Base-by-base conservation (phyloP, 2,797 vertebrate species). In the Dipus sagitta region DNA sequence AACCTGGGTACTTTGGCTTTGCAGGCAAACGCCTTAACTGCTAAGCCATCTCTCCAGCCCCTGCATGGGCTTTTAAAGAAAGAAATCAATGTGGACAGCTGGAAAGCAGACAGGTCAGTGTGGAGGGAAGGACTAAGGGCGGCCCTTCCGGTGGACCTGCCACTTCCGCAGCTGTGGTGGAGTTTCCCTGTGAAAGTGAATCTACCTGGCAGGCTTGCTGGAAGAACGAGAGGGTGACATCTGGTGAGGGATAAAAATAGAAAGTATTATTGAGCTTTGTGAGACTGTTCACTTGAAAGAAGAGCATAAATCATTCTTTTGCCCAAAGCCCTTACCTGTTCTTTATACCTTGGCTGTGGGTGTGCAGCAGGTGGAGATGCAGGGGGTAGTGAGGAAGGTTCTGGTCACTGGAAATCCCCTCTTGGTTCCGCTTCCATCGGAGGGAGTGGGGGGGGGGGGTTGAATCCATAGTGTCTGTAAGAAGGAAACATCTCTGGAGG, bases 281-380 rank as follows among this genome's bases (percentile, higher is more conserved):
- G 84, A 93, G 92, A 75, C 86, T 96, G 93, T 68, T 95, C 72
- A 97, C 95, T 96, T 97, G 88, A 97, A 97, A 97, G 95, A 93
- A 79, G 83, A 92, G 15, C 92, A 97, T 97, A 94, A 97, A 96
- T 97, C 95, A 95, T 87, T 79, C 52, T 80, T 95, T 95, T 71
- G 88, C 96, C 94, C 96, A 91, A 71, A 97, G 94, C 94, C 93
- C 85, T 94, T 90, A 76, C 89, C 79, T 85, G 78, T 77, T 58
- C 86, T 95, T 91, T 84, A 14, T 32, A 60, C 67, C 60, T 94
- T 95, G 78, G 76, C 92, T 90, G 86, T 82, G 75, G 65, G 65
- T 78, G 74, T 92, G 88, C 24, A 82, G 92, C 86, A 92, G 96
- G 83, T 95, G 93, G 80, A 91, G 64, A 60, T 0, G 13, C 18